Evolutionary conservation across 1,140 invertebrate species (phyloP).

Genomic region (Homalodisca vitripennis): DNA sequence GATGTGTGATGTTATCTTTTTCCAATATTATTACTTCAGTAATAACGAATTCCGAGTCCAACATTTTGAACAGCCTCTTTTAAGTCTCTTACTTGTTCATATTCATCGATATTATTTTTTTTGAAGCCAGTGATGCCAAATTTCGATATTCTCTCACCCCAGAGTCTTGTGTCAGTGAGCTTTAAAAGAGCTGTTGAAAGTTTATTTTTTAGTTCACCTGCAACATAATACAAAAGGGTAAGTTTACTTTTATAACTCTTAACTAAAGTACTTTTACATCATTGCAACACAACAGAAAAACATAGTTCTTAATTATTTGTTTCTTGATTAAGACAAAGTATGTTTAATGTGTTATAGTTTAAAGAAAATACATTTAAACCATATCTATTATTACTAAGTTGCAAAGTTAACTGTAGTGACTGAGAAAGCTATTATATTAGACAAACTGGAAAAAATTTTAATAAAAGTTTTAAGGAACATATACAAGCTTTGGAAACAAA

Average conservation of each 20-base stretch:
- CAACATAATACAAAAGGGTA: too few species aligned
- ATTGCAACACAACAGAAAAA: not conserved
- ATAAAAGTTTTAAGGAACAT: too few species aligned
- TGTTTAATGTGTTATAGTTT: not conserved
- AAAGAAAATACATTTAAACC: too few species aligned
- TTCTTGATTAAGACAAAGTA: not conserved
- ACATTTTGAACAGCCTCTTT: slow-evolving; percentile 52
- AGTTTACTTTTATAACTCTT: not conserved
- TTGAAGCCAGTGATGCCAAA: slow-evolving; percentile 55
- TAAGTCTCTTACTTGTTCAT: slow-evolving; percentile 53
- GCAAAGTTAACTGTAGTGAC: too few species aligned
- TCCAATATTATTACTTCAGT: too few species aligned
- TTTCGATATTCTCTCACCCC: slow-evolving; percentile 52
- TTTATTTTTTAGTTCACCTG: slow-evolving; percentile 52
- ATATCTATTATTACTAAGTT: too few species aligned
- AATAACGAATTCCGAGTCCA: slow-evolving; percentile 57
- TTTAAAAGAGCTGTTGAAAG: slow-evolving; percentile 52
- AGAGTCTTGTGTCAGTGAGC: slow-evolving; percentile 47
- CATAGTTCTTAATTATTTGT: not conserved
- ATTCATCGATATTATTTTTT: slow-evolving; percentile 51
- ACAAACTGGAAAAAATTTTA: too few species aligned
- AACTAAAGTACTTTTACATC: not conserved
- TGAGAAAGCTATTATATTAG: too few species aligned
- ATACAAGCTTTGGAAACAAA: too few species aligned
- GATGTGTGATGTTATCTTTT: too few species aligned